These are phyloP conservation scores for Lysiphlebus fabarum DNA, from an alignment of 1,140 invertebrate genomes.

Conservation along the genomic window DNA sequence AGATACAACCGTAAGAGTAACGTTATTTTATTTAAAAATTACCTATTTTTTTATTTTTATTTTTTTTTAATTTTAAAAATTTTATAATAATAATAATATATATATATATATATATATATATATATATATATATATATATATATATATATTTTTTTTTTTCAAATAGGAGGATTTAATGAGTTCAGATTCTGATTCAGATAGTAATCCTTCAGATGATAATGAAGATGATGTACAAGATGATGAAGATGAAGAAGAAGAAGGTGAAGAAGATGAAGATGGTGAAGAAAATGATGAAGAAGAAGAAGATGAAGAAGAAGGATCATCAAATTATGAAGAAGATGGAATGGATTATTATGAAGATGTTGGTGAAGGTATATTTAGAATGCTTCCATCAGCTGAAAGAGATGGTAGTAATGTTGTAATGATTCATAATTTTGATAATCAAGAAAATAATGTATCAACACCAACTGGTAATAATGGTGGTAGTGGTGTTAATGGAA, in stretches of 20 bases:
- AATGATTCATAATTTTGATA: slow-evolving; percentile 60
- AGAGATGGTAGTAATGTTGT: slow-evolving; percentile 61
- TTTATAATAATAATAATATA: slow-evolving; percentile 4
- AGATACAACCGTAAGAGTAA: slow-evolving; percentile 51
- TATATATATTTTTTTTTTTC: slow-evolving; percentile 29
- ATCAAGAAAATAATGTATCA: slow-evolving; percentile 44
- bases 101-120: neutral
- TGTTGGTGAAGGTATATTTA: slow-evolving; percentile 51
- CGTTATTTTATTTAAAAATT: slow-evolving; percentile 25
- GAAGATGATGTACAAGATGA: slow-evolving; percentile 60
- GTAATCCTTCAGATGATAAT: slow-evolving; percentile 54
- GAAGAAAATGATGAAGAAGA: slow-evolving; percentile 62
- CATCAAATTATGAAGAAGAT: slow-evolving; percentile 57
- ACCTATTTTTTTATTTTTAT: slow-evolving; percentile 10
- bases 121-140: slow-evolving; percentile 16
- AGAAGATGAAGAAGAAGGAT: slow-evolving; percentile 67
- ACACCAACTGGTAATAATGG: slow-evolving; percentile 38
- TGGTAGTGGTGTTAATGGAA: too few species aligned
- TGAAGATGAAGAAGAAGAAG: slow-evolving; percentile 62
- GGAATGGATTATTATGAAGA: slow-evolving; percentile 57
- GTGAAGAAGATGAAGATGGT: slow-evolving; percentile 57
- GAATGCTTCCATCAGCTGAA: slow-evolving; percentile 56
- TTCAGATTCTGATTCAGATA: slow-evolving; percentile 57
- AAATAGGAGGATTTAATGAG: slow-evolving; percentile 61
- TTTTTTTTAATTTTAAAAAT: slow-evolving; percentile 10